Percentiles rank a stretch among this genome's conserved stretches.
phyloP scores from a whole-genome alignment of 2,113 vertebrate species.

The Leptobrachium ailaonicum region DNA sequence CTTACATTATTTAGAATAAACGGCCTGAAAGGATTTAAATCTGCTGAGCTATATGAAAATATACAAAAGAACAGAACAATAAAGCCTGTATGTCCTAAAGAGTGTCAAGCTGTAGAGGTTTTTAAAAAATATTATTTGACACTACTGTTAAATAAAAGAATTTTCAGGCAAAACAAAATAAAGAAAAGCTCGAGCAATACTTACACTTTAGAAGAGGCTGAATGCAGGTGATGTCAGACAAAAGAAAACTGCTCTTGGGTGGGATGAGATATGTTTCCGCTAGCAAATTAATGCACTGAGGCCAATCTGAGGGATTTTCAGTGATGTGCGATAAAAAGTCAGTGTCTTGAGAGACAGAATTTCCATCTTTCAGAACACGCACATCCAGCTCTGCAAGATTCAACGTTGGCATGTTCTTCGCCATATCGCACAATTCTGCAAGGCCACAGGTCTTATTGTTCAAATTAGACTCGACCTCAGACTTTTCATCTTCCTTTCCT shows the following conservation, averaged over 20 bases:
- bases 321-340: constrained; percentile 76
- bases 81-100: no score
- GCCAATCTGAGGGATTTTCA: constrained; percentile 69
- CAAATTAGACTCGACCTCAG: constrained; percentile 47
- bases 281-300: constrained; percentile 75
- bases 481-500: constrained; percentile 7
- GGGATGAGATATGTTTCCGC: constrained; percentile 87
- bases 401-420: constrained; percentile 74
- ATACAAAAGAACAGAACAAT: no score
- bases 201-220: constrained; percentile 84
- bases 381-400: constrained; percentile 55
- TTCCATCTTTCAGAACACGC: constrained; percentile 56
- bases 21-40: no score
- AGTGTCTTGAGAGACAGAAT: constrained; percentile 60
- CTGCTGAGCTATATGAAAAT: no score
- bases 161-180: no score
- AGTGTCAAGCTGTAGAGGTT: no score
- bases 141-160: no score
- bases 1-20: no score
- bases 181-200: constrained; percentile 55
- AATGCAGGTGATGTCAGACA: constrained; percentile 86
- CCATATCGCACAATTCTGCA: constrained; percentile 87
- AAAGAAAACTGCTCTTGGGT: constrained; percentile 81
- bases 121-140: no score
- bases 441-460: constrained; percentile 63